Conservation (phyloP, 1,140 invertebrate species). For the Copidosoma floridanum region DNA sequence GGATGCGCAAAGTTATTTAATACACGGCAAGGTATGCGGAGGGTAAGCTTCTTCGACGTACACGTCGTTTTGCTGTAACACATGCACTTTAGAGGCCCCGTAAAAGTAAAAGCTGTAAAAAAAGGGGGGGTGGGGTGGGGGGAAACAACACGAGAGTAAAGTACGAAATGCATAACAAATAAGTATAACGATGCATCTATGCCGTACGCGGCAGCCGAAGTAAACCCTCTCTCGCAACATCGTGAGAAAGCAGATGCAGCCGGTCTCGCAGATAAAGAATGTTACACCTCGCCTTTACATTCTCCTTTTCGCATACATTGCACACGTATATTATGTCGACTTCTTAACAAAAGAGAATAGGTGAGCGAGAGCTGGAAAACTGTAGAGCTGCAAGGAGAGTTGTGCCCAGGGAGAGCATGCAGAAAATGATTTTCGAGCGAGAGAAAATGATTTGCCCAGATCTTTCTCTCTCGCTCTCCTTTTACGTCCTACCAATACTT, state of each 20-base stretch:
- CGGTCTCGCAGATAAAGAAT: conserved; percentile 6
- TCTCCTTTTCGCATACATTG: background rate
- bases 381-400: too few species aligned
- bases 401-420: too few species aligned
- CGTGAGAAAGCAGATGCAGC: conserved; percentile 23
- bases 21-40: too few species aligned
- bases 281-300: conserved; percentile 10
- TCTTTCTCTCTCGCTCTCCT: background rate
- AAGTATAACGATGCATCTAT: conserved; percentile 12
- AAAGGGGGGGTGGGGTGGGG: too few species aligned
- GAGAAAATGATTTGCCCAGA: too few species aligned
- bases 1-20: too few species aligned
- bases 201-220: background rate
- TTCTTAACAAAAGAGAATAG: background rate
- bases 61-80: too few species aligned
- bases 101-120: too few species aligned
- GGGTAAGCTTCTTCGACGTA: too few species aligned
- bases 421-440: conserved; percentile 23
- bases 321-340: background rate
- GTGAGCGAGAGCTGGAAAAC: background rate
- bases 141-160: too few species aligned
- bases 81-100: too few species aligned
- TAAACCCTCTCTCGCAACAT: conserved; percentile 1
- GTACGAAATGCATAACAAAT: conserved; percentile 7
- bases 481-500: background rate